Conservation (phyloP, 2,113 vertebrate genomes). For the Pachycephala philippinensis region DNA sequence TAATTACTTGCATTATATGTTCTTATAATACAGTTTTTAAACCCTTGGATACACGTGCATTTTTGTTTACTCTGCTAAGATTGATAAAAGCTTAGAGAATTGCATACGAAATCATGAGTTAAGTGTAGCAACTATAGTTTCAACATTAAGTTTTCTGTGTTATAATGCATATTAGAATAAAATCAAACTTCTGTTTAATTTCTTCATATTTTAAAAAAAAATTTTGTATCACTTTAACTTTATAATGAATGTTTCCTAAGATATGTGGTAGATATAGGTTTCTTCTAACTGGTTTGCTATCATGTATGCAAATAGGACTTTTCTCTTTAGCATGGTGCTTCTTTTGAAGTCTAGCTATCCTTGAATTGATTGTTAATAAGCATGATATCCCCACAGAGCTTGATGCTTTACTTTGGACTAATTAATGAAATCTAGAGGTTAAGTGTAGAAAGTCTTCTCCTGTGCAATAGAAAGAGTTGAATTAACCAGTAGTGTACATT, state of each 20-base stretch:
- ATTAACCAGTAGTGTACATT: background rate
- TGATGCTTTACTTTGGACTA: background rate
- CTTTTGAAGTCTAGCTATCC: background rate
- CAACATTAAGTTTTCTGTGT: background rate
- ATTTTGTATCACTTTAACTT: background rate
- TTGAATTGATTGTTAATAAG: background rate
- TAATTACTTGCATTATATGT: background rate
- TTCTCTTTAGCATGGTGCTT: background rate
- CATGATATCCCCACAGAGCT: background rate
- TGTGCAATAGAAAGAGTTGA: background rate
- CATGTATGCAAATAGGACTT: background rate
- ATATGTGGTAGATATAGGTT: background rate
- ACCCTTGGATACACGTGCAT: rapidly evolving
- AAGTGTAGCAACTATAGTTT: background rate
- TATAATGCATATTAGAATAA: background rate
- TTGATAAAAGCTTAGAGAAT: background rate
- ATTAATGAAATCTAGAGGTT: background rate
- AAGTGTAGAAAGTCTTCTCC: background rate
- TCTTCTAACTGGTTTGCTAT: background rate
- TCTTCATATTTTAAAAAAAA: background rate
- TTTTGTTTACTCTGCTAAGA: background rate
- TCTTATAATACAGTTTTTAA: background rate
- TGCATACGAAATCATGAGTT: background rate
- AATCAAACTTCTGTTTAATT: background rate
- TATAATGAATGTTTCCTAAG: background rate